Evolutionary conservation across 2,113 vertebrate genomes (phyloP).

Genomic region (Potamarius usumacintae): DNA sequence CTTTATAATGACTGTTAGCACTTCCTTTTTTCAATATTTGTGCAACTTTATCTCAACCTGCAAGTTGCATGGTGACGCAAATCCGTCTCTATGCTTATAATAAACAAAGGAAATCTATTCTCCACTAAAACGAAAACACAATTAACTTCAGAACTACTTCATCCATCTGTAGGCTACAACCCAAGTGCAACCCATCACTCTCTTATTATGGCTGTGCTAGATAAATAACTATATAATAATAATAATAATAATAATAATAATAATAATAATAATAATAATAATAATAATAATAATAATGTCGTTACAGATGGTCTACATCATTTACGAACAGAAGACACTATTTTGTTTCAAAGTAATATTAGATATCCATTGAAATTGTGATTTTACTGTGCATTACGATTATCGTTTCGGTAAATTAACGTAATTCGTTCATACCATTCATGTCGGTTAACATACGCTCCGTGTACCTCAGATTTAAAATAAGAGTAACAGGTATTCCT

Average conservation of each 20-base stretch:
- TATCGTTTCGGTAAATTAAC: not conserved
- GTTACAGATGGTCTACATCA: not conserved
- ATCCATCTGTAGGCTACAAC: constrained; percentile 66
- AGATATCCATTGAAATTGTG: not conserved
- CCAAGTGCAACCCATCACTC: constrained; percentile 57
- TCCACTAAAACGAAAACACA: constrained; percentile 87
- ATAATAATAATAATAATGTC: not conserved
- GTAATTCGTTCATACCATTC: not conserved
- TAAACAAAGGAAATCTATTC: constrained; percentile 93
- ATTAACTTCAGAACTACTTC: constrained; percentile 86
- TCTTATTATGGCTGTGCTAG: constrained; percentile 26
- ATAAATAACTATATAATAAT: constrained; percentile 34
- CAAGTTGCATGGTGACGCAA: constrained; percentile 98
- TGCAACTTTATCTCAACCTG: constrained; percentile 97
- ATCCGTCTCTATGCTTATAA: constrained; percentile 93
- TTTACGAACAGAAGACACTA: not conserved
- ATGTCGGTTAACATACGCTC: not conserved
- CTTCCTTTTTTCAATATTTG: constrained; percentile 98
- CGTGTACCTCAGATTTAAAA: not conserved
- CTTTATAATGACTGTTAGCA: constrained; percentile 93
- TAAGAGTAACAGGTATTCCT: not conserved
- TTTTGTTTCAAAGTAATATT: not conserved
- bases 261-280: not conserved
- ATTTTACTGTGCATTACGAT: not conserved
- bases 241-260: constrained; percentile 13